Evolutionary conservation across 1,140 invertebrate species (phyloP), one percentile per base, ranked within the genome.

Genomic region (Uloborus diversus): DNA sequence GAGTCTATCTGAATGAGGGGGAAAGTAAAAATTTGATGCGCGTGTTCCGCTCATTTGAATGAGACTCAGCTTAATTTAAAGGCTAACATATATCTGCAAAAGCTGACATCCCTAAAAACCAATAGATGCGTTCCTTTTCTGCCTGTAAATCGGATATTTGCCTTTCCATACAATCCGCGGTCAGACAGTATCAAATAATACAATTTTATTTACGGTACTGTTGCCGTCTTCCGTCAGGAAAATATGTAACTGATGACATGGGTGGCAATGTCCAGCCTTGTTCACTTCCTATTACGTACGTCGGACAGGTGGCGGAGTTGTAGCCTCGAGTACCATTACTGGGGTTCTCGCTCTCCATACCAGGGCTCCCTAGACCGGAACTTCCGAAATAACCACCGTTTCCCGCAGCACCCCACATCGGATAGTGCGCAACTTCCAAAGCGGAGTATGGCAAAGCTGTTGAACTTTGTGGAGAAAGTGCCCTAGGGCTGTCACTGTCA

Each of bases 301-400:
- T 49, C 27, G 14, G 33, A 3, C 27, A 62, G 25, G 42, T 75
- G 4, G 42, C 23, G 11, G 57, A 14, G 1, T 28, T 27, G 9
- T 75, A 75, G n/a, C 42, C 33, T 3, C 20, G 7, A 17, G 57
- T 53, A 7, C 71, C 71, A 25, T 64, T 64, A 9, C 27, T n/a
- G 14, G 17, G 11, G 3, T 47, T 27, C 4, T 73, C 69, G 11
- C n/a, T 30, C 27, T 75, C 71, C 30, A 75, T 1, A 14, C 57
- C 61, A 27, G 71, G 71, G 42, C 71, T 75, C 25, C 71, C 71
- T 1, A 75, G 20, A 17, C 71, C 71, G 30, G 69, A 25, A n/a
- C 42, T 37, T n/a, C 14, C 13, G 27, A 14, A 14, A 30, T 30
- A 23, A 7, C 47, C 33, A 27, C 49, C 27, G 11, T 13, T 33